These are phyloP conservation scores for Haliclona indistincta DNA, from an alignment of 37 sponge, comb jelly and placozoan species.

Conservation along the genomic window DNA sequence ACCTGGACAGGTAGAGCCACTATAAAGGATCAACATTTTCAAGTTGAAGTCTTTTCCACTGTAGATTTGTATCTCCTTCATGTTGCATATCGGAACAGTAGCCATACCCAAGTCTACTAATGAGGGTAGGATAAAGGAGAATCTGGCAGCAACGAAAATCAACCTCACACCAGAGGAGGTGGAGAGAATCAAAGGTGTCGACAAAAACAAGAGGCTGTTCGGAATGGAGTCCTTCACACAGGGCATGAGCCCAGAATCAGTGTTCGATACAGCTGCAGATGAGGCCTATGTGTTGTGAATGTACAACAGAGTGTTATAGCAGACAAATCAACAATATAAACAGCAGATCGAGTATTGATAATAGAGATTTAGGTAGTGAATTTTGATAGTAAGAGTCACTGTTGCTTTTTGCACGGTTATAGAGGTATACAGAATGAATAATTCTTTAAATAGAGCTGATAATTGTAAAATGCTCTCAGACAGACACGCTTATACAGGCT, in stretches of 20 bases:
- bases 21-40: neutral
- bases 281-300: neutral
- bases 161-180: conserved; percentile 50
- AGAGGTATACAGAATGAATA: too few relatives aligned
- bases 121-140: conserved; percentile 65
- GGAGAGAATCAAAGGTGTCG: conserved; percentile 28
- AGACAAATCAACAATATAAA: too few relatives aligned
- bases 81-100: conserved; percentile 60
- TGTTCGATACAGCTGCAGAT: conserved; percentile 1
- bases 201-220: conserved; percentile 39
- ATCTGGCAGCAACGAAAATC: conserved; percentile 64
- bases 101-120: conserved; percentile 87
- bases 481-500: too few relatives aligned
- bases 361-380: too few relatives aligned
- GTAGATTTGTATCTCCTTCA: conserved; percentile 63
- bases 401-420: too few relatives aligned
- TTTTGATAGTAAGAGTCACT: too few relatives aligned
- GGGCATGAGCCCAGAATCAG: neutral
- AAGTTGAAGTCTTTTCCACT: neutral
- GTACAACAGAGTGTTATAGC: too few relatives aligned
- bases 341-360: too few relatives aligned
- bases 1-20: conserved; percentile 76
- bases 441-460: too few relatives aligned
- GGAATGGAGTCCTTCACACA: neutral
- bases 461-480: too few relatives aligned